Conservation (phyloP, 2,888 invertebrate genomes). For the Anorthoa munda region DNA sequence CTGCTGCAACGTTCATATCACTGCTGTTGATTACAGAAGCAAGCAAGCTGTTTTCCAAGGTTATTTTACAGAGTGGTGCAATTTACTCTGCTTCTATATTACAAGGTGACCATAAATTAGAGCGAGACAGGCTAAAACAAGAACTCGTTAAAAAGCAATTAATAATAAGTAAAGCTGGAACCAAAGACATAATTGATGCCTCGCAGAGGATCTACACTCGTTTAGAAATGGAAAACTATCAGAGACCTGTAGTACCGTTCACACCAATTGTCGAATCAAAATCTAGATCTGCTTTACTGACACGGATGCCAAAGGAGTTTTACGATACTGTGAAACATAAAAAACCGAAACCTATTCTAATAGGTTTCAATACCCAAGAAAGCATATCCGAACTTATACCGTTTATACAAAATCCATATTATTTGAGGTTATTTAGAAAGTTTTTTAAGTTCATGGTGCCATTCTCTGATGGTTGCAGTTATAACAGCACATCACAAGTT, state of each 20-base stretch:
- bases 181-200: slow-evolving; percentile 76
- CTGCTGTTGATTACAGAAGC: slow-evolving; percentile 80
- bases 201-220: slow-evolving; percentile 80
- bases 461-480: slow-evolving; percentile 80
- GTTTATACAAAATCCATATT: slow-evolving; percentile 81
- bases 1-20: slow-evolving; percentile 82
- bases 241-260: slow-evolving; percentile 85
- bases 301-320: slow-evolving; percentile 69
- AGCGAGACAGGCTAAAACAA: slow-evolving; percentile 74
- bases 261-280: slow-evolving; percentile 78
- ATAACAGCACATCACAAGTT: slow-evolving; percentile 73
- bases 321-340: slow-evolving; percentile 55
- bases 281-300: slow-evolving; percentile 76
- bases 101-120: slow-evolving; percentile 74
- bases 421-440: slow-evolving; percentile 77
- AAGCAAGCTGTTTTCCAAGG: slow-evolving; percentile 81
- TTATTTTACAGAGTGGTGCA: slow-evolving; percentile 87
- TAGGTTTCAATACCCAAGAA: slow-evolving; percentile 89
- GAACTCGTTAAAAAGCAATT: slow-evolving; percentile 72
- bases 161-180: slow-evolving; percentile 70
- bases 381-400: slow-evolving; percentile 86
- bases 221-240: slow-evolving; percentile 79
- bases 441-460: slow-evolving; percentile 86
- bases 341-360: slow-evolving; percentile 80
- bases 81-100: slow-evolving; percentile 84